phyloP scores from a whole-genome alignment of 2,797 vertebrate species.

The Gadopsis marmoratus region DNA sequence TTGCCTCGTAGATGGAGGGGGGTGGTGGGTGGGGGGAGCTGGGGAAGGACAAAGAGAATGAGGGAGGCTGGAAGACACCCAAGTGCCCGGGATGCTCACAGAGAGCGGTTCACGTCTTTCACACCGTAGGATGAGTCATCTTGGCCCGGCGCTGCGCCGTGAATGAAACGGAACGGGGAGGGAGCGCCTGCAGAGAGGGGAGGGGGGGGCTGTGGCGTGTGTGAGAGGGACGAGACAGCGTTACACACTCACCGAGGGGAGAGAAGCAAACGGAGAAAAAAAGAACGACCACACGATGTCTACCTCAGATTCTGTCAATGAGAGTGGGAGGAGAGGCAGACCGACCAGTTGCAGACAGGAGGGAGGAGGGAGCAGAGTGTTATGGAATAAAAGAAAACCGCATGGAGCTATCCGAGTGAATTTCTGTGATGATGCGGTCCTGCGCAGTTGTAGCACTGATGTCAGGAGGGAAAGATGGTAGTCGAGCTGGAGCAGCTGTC shows the following conservation, averaged over 20 bases:
- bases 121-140: slow-evolving; percentile 81
- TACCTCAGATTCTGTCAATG: slow-evolving; percentile 62
- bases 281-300: slow-evolving; percentile 25
- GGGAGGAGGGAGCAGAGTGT: slow-evolving; percentile 13
- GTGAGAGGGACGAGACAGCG: slow-evolving; percentile 16
- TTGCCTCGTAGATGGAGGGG: slow-evolving; percentile 27
- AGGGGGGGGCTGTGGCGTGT: slow-evolving; percentile 19
- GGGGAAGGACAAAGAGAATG: not conserved
- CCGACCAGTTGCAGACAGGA: slow-evolving; percentile 14
- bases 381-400: not conserved
- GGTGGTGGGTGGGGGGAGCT: not conserved
- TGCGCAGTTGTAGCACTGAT: not conserved
- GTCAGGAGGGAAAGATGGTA: not conserved
- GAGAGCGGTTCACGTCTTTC: slow-evolving; percentile 65
- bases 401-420: slow-evolving; percentile 7
- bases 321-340: slow-evolving; percentile 39
- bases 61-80: slow-evolving; percentile 30
- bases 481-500: not conserved
- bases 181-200: slow-evolving; percentile 58
- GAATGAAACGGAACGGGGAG: slow-evolving; percentile 66
- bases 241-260: slow-evolving; percentile 3
- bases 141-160: slow-evolving; percentile 66
- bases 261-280: not conserved
- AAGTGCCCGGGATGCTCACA: slow-evolving; percentile 40
- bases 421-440: slow-evolving; percentile 3